phyloP scores from a whole-genome alignment of 2,113 vertebrate genomes.

The Microcebus lehilahytsara region DNA sequence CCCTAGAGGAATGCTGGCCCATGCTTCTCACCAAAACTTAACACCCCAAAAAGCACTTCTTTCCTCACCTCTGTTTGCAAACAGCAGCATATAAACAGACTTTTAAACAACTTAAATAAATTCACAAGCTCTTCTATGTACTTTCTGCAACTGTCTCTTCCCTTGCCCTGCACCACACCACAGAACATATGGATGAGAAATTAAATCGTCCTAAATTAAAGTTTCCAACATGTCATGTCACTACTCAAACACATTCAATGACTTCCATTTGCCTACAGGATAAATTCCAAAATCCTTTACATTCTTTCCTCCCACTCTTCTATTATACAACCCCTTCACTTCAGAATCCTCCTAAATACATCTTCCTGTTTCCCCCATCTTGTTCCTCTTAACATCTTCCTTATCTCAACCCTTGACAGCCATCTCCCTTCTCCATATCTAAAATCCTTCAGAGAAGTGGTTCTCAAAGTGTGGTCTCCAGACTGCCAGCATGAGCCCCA shows the following conservation, averaged over 20 bases:
- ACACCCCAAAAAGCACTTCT: background rate
- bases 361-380: background rate
- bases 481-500: background rate
- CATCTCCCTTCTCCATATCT: background rate
- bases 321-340: background rate
- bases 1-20: background rate
- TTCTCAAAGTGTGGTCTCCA: background rate
- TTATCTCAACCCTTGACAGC: background rate
- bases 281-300: slow-evolving; percentile 26
- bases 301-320: background rate
- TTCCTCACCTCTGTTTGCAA: slow-evolving; percentile 30
- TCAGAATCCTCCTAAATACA: background rate
- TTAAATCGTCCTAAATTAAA: slow-evolving; percentile 29
- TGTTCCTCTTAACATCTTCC: background rate
- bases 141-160: background rate
- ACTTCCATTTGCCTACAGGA: slow-evolving; percentile 5
- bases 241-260: slow-evolving; percentile 19
- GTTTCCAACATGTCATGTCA: background rate
- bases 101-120: slow-evolving; percentile 41
- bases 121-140: background rate
- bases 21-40: slow-evolving; percentile 33
- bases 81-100: slow-evolving; percentile 25
- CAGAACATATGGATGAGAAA: background rate
- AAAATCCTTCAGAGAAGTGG: background rate
- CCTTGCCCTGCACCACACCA: background rate